phyloP scores from a whole-genome alignment of 2,113 vertebrate species.

The Trachemys scripta region DNA sequence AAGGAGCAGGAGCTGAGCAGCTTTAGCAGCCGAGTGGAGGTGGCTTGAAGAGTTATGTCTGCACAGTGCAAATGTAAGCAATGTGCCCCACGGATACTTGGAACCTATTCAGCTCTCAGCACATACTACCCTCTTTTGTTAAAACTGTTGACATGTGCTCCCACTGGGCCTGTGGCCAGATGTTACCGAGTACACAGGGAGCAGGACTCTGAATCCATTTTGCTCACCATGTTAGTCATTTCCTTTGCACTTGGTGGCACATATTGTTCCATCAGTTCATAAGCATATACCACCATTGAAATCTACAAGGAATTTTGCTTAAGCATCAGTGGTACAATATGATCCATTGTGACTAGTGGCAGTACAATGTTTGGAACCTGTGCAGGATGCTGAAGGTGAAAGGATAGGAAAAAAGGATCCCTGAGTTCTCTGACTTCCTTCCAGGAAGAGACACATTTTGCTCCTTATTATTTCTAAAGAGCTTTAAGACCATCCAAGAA shows the following conservation, averaged over 20 bases:
- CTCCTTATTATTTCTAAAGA: background rate
- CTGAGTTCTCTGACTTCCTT: background rate
- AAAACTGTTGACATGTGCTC: background rate
- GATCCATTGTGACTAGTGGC: background rate
- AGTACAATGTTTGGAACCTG: rapidly evolving
- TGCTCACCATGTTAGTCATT: background rate
- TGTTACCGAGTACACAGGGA: rapidly evolving
- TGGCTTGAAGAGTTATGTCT: background rate
- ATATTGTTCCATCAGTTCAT: rapidly evolving
- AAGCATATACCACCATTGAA: background rate
- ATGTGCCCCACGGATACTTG: rapidly evolving
- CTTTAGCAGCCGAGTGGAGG: background rate
- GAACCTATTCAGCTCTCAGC: background rate
- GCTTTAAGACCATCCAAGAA: background rate
- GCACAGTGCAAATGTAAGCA: background rate
- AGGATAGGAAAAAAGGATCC: background rate
- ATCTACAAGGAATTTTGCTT: background rate
- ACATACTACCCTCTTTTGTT: rapidly evolving
- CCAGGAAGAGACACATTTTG: background rate
- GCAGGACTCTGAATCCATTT: background rate
- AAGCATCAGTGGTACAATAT: background rate
- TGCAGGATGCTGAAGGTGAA: background rate
- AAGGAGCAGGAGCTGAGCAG: background rate
- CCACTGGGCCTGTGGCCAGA: background rate
- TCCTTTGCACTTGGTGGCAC: background rate